Percentiles rank a stretch among this genome's conserved stretches.
Conservation (phyloP, 2,797 vertebrate genomes). For the Cossypha dichroa region DNA sequence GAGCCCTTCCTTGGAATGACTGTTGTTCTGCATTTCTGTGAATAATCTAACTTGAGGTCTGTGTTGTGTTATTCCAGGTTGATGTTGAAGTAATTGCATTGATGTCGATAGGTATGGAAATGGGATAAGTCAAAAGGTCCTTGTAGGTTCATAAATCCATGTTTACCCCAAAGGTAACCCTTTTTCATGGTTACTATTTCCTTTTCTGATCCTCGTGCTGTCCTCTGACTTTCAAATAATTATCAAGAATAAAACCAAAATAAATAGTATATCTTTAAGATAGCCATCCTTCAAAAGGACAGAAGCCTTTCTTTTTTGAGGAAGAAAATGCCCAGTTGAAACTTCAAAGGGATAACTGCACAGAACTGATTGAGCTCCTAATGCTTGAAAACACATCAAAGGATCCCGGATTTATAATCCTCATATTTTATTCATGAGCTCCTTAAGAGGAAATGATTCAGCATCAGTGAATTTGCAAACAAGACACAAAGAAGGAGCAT, state of each 20-base stretch:
- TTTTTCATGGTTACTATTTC: neutral
- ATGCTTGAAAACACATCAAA: conserved; percentile 56
- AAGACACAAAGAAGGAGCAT: neutral
- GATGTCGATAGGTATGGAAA: neutral
- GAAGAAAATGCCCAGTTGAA: conserved; percentile 27
- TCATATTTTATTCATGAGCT: conserved; percentile 56
- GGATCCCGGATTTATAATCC: neutral
- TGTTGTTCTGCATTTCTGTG: neutral
- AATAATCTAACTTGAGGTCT: neutral
- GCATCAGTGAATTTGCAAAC: conserved; percentile 30
- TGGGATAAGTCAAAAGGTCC: neutral
- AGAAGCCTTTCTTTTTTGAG: neutral
- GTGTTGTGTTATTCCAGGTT: neutral
- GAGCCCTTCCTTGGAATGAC: neutral
- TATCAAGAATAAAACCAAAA: neutral
- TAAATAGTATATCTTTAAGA: neutral
- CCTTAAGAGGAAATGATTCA: neutral
- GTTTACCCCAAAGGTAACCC: neutral
- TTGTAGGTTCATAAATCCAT: neutral
- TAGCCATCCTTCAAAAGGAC: neutral
- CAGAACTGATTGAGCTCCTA: conserved; percentile 6
- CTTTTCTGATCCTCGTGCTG: neutral
- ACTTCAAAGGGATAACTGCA: conserved; percentile 42
- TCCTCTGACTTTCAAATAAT: neutral
- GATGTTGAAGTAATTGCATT: neutral